Base-by-base conservation (phyloP, 2,113 vertebrate genomes). In the Siniperca chuatsi region DNA sequence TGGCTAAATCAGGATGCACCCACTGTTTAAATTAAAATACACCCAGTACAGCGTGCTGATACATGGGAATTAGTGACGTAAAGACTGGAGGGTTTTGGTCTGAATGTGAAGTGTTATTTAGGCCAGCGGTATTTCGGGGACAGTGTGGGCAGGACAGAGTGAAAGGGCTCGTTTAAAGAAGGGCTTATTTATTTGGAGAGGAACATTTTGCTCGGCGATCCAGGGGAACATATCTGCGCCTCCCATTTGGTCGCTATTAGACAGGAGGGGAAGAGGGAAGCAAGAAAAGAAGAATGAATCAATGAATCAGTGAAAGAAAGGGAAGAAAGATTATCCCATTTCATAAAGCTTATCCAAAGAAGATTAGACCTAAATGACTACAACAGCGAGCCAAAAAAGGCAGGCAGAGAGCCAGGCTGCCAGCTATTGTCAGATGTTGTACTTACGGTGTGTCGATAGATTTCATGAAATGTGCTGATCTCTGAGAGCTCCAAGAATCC, bases 91-190 rank as follows among this genome's bases (percentile, higher is more conserved):
- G 72, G 80, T 91, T 90, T 88, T 68, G 87, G 87, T 91, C 86
- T 85, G 83, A 83, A 86, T 85, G 61, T 67, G 80, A 74, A 74
- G 71, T 35, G 1, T 77, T 91, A 91, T 92, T 91, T 89, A 90
- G 93, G 92, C 82, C 92, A 93, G 67, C 23, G 11, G 81, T 91
- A 91, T 92, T 93, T 92, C 54, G 8, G 92, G 89, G 83, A 89
- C 71, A 79, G 84, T 66, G 86, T 90, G 80, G 90, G 90, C 82
- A 84, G 84, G 55, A 50, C 54, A 9, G 83, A 89, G 83, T 83
- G 83, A 87, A 90, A 82, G 81, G 78, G 78, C 81, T 88, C 12
- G 15, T 87, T 90, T 33, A 74, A 58, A 90, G 48, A 25, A 65
- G 29, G 66, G 72, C 79, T 89, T 84, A 77, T 90, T 90, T 90